Evolutionary conservation across 2,113 vertebrate genomes (phyloP), one percentile per base, ranked within the genome.

Genomic region (Cepphus grylle): DNA sequence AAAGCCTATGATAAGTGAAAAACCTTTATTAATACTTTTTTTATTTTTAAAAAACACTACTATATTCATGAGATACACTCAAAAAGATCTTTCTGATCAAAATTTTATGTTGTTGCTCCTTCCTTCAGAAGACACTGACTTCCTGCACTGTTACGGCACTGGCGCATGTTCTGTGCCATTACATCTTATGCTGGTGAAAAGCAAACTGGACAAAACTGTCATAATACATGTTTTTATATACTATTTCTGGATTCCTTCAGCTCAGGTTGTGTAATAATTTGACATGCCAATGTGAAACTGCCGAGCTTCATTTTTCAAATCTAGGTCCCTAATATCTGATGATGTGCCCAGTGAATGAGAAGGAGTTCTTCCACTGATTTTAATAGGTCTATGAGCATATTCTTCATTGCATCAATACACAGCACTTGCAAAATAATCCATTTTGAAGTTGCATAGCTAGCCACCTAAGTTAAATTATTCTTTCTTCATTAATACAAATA

Each of bases 121-220:
- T 78, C 49, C 80, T 74, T 78, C 42, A 62, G 53, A 82, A 56
- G 23, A 76, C 16, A 38, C 5, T 30, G 34, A 38, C 32, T 55
- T 73, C 66, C 52, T 67, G 61, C 42, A 50, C 27, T 78, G 20
- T n/a, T 50, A 50, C 32, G 70, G 32, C 47, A 74, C 20, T 80
- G 40, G 79, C 12, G 16, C 59, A 6, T 15, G 23, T 45, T 92
- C 55, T 43, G 15, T 29, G 30, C 15, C 0, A 0, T 38, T 73
- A 56, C 4, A 26, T 10, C 13, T 71, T 30, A 16, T 3, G 5
- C 69, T 78, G 42, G 14, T 55, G 38, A 90, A 88, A 92, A 86
- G 58, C 12, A 82, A 90, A 92, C 34, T 42, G 45, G 34, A 73
- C 50, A 50, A 93, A 81, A 45, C 42, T 63, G 55, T 77, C 55